Percentiles rank a stretch among this genome's conserved stretches.
phyloP scores from a whole-genome alignment of 2,113 vertebrate species.

The Megaceryle maxima region DNA sequence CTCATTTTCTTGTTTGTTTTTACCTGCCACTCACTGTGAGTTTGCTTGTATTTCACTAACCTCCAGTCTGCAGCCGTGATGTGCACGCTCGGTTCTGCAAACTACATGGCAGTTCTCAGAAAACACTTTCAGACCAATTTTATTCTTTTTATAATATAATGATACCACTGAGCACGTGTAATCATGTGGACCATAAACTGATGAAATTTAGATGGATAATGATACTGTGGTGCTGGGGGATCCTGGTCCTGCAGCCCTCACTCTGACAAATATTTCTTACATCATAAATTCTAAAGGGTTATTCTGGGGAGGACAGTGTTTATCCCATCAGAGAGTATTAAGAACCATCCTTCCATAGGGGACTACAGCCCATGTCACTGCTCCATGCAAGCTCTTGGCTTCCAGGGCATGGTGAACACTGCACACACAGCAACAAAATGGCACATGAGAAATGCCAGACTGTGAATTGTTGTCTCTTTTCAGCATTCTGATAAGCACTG shows the following conservation, averaged over 20 bases:
- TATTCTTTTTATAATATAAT: neutral
- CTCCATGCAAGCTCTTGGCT: neutral
- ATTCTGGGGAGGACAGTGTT: neutral
- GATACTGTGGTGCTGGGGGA: neutral
- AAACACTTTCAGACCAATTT: neutral
- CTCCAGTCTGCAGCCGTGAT: neutral
- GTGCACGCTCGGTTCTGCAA: neutral
- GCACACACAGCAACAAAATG: neutral
- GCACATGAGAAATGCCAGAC: neutral
- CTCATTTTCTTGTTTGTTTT: conserved; percentile 1
- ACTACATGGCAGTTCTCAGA: neutral
- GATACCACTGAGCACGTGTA: rapidly evolving
- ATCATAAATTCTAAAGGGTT: neutral
- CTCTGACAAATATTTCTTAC: neutral
- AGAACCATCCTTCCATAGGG: neutral
- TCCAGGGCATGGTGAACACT: neutral
- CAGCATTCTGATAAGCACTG: neutral
- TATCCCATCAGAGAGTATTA: neutral
- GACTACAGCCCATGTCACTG: neutral
- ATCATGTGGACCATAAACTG: neutral
- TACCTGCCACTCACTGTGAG: neutral
- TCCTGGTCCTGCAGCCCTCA: neutral
- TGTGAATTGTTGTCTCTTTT: neutral
- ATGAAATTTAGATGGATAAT: neutral
- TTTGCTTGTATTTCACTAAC: neutral